Percentiles rank a stretch among this genome's conserved stretches.
These are phyloP conservation scores for Drosophila guanche DNA, from an alignment of 1,140 invertebrate species.

Conservation along the genomic window DNA sequence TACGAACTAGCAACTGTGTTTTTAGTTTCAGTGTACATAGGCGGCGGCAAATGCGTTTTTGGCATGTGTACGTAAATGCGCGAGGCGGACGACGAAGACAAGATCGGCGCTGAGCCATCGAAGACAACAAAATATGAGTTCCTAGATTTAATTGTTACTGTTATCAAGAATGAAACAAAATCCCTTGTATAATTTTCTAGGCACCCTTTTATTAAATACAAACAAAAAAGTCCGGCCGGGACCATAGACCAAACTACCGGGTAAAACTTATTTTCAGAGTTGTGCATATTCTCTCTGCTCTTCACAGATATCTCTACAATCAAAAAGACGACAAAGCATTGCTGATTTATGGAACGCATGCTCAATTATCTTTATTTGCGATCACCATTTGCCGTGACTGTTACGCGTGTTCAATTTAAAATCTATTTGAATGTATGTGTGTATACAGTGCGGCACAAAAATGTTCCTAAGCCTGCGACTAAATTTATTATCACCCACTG, in stretches of 20 bases:
- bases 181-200: conserved; percentile 46
- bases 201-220: conserved; percentile 54
- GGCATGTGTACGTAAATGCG: conserved; percentile 3
- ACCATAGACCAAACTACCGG: conserved; percentile 37
- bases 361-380: conserved; percentile 33
- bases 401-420: conserved; percentile 41
- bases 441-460: conserved; percentile 7
- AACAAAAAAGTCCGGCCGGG: conserved; percentile 45
- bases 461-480: not conserved
- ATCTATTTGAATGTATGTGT: conserved; percentile 21
- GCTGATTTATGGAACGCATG: conserved; percentile 20
- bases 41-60: conserved; percentile 15
- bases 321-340: conserved; percentile 14
- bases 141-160: conserved; percentile 76
- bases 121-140: conserved; percentile 29
- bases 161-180: conserved; percentile 41
- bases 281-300: conserved; percentile 1
- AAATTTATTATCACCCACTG: too few species aligned
- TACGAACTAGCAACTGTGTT: conserved; percentile 8
- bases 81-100: conserved; percentile 6
- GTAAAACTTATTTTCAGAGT: not conserved
- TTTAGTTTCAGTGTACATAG: conserved; percentile 48
- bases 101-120: conserved; percentile 1
- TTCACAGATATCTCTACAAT: too few species aligned
- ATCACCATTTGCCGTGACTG: conserved; percentile 19